Evolutionary conservation across 2,113 vertebrate species (phyloP), one percentile per base, ranked within the genome.

Genomic region (Cebus imitator): DNA sequence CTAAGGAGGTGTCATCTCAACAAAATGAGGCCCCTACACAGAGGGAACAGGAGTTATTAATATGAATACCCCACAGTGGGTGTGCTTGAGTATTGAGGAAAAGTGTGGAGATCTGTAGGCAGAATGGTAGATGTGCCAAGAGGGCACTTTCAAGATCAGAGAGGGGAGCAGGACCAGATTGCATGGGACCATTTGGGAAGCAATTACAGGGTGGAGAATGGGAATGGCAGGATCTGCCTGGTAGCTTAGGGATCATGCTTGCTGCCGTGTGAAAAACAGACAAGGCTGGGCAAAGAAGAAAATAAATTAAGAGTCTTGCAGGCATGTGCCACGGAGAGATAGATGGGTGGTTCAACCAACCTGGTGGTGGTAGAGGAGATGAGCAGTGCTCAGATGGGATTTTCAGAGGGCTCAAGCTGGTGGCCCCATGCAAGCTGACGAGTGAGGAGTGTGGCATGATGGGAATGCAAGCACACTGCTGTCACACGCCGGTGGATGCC

Each of bases 51-150:
- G 82, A 79, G 9, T 35, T 7, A 8, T 8, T 23, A 25, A 17
- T 7, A 10, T 10, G n/a, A 25, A 17, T 4, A 12, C 21, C 18
- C 48, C 3, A 4, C 4, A 57, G 10, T 0, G 5, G 48, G n/a
- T 16, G 6, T 4, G 32, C 45, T 52, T 80, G 48, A 32, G 75
- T 13, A 12, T 40, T 50, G 35, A 73, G 75, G 61, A 40, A 20
- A 40, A 79, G 40, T 2, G 9, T 27, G 37, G 27, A 27, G 25
- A 23, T 13, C 43, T 4, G 17, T 14, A n/a, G 52, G 64, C 14
- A 30, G 52, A 17, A 27, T 1, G 1, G 8, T 16, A 25, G 61
- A n/a, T 64, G 30, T 32, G 40, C 35, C 37, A 25, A 43, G 23
- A 43, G 12, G 66, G 18, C 0, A 78, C 76, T 37, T 70, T 25